Conservation (phyloP, 2,888 invertebrate species). For the Leucania comma region DNA sequence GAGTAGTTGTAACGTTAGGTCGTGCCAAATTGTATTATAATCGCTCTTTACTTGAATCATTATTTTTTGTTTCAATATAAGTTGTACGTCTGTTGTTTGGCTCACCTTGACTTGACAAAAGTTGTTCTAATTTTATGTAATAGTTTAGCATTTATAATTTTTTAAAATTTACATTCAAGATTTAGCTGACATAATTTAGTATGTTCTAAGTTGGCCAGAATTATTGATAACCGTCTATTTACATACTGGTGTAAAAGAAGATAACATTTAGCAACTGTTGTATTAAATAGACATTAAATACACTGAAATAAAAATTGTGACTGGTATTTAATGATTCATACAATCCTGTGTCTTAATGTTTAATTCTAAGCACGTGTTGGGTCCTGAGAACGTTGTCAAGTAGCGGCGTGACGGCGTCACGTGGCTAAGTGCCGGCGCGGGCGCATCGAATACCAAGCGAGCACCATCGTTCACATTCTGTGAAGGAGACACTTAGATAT, state of each 20-base stretch:
- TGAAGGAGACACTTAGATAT: conserved; percentile 28
- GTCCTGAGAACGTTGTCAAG: conserved; percentile 51
- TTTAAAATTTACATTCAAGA: conserved; percentile 4
- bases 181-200: neutral
- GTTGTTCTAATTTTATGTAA: conserved; percentile 37
- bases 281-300: conserved; percentile 15
- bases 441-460: conserved; percentile 47
- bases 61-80: conserved; percentile 23
- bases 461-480: conserved; percentile 33
- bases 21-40: conserved; percentile 59
- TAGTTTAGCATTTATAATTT: conserved; percentile 3
- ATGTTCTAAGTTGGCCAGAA: conserved; percentile 6
- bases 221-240: conserved; percentile 12
- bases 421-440: conserved; percentile 35
- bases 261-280: neutral
- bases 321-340: conserved; percentile 28
- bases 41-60: conserved; percentile 40
- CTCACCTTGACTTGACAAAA: conserved; percentile 29
- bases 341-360: conserved; percentile 24
- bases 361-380: conserved; percentile 46
- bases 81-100: conserved; percentile 1
- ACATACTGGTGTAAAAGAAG: neutral
- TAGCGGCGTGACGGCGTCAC: conserved; percentile 44
- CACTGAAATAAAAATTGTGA: conserved; percentile 25
- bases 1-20: conserved; percentile 35